phyloP scores from a whole-genome alignment of 2,113 vertebrate genomes.

The Mirounga angustirostris region DNA sequence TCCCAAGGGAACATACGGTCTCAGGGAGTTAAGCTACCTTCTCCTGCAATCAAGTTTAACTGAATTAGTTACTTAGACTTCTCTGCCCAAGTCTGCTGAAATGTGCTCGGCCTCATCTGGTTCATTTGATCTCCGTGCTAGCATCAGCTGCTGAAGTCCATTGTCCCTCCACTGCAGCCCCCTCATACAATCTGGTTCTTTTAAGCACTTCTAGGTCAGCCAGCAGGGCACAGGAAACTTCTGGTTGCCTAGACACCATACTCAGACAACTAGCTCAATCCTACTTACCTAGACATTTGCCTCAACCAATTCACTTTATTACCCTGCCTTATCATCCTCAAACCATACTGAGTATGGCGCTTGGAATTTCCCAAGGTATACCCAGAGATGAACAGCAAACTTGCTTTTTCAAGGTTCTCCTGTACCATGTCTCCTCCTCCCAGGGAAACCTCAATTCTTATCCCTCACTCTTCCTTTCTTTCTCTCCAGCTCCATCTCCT shows the following conservation, averaged over 20 bases:
- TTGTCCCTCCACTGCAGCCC: rapidly evolving
- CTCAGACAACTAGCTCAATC: background rate
- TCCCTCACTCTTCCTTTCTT: background rate
- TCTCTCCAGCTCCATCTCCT: background rate
- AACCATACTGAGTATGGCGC: background rate
- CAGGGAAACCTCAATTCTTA: background rate
- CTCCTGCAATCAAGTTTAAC: background rate
- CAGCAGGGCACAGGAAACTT: background rate
- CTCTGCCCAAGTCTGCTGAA: background rate
- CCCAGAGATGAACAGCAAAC: background rate
- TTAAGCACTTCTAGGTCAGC: background rate
- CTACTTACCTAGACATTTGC: background rate
- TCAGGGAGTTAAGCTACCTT: background rate
- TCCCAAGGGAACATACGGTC: background rate
- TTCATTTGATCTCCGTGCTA: background rate
- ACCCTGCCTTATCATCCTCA: background rate
- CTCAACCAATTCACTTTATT: background rate
- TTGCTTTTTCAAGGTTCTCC: background rate
- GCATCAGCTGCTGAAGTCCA: background rate
- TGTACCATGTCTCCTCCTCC: background rate
- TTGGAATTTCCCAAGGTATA: background rate
- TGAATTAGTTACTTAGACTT: background rate
- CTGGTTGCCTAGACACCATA: background rate
- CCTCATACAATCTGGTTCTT: background rate
- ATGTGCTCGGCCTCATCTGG: too few relatives aligned